phyloP scores from a whole-genome alignment of 2,888 invertebrate genomes.

The Steinernema scapterisci region DNA sequence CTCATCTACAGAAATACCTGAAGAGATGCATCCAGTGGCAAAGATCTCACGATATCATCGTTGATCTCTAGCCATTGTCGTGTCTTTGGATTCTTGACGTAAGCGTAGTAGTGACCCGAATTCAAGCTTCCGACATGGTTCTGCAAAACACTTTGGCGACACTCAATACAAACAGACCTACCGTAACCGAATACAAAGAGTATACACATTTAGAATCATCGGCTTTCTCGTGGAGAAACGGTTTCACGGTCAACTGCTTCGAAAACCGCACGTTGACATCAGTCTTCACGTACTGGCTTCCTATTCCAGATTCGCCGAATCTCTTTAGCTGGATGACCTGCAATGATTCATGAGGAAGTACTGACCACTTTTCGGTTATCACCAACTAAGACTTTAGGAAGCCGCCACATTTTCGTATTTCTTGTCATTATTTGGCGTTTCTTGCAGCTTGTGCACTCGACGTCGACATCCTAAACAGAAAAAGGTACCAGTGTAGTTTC shows the following conservation, averaged over 20 bases:
- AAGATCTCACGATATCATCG: slow-evolving; percentile 48
- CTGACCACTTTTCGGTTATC: not conserved
- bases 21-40: slow-evolving; percentile 20
- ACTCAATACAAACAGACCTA: no score
- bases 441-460: slow-evolving; percentile 44
- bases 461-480: slow-evolving; percentile 20
- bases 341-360: not conserved
- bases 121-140: slow-evolving; percentile 61
- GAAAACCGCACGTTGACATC: slow-evolving; percentile 54
- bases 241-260: slow-evolving; percentile 45
- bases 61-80: slow-evolving; percentile 57
- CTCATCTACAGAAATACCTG: slow-evolving; percentile 39
- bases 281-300: slow-evolving; percentile 57
- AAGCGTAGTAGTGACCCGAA: slow-evolving; percentile 62
- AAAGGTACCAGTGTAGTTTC: no score
- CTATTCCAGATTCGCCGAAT: slow-evolving; percentile 41
- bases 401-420: slow-evolving; percentile 54
- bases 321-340: slow-evolving; percentile 62
- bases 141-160: no score
- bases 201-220: slow-evolving; percentile 42
- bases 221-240: slow-evolving; percentile 49
- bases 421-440: slow-evolving; percentile 44
- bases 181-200: slow-evolving; percentile 61
- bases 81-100: slow-evolving; percentile 43
- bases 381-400: slow-evolving; percentile 52